Conservation (phyloP, 2,888 invertebrate species). For the Meta bourneti region DNA sequence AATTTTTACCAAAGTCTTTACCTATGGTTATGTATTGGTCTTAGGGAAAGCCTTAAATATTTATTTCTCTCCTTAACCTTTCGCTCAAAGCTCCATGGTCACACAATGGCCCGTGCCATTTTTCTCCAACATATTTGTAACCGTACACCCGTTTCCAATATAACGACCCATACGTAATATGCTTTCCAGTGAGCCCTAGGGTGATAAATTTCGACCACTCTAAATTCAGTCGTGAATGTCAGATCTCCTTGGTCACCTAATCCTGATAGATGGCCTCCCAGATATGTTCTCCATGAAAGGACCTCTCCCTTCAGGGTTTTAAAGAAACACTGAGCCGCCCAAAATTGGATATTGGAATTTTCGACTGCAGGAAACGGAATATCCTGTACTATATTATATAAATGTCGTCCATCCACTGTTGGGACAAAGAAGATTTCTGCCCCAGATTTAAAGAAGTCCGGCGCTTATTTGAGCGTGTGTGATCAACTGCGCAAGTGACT, state of each 20-base stretch:
- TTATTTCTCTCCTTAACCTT: neutral
- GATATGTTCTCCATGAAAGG: slow-evolving; percentile 29
- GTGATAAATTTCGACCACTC: slow-evolving; percentile 53
- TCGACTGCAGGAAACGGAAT: slow-evolving; percentile 26
- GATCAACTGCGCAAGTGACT: slow-evolving; percentile 12
- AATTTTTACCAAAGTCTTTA: too few species aligned
- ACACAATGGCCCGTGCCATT: neutral
- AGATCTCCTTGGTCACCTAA: slow-evolving; percentile 57
- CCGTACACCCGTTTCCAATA: slow-evolving; percentile 41
- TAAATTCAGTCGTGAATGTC: slow-evolving; percentile 53
- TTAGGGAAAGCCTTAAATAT: neutral
- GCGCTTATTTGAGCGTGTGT: slow-evolving; percentile 12
- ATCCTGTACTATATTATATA: slow-evolving; percentile 37
- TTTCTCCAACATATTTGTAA: slow-evolving; percentile 20
- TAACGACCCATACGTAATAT: slow-evolving; percentile 57
- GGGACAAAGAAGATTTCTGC: slow-evolving; percentile 23
- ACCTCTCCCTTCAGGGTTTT: slow-evolving; percentile 33
- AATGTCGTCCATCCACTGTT: slow-evolving; percentile 17
- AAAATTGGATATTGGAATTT: slow-evolving; percentile 66
- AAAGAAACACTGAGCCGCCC: slow-evolving; percentile 48
- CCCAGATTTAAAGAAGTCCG: slow-evolving; percentile 1
- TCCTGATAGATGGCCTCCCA: slow-evolving; percentile 56
- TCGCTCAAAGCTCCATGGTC: neutral
- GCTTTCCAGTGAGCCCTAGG: neutral
- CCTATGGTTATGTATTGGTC: too few species aligned